Conservation (phyloP, 2,888 invertebrate genomes). For the Tholera decimalis region DNA sequence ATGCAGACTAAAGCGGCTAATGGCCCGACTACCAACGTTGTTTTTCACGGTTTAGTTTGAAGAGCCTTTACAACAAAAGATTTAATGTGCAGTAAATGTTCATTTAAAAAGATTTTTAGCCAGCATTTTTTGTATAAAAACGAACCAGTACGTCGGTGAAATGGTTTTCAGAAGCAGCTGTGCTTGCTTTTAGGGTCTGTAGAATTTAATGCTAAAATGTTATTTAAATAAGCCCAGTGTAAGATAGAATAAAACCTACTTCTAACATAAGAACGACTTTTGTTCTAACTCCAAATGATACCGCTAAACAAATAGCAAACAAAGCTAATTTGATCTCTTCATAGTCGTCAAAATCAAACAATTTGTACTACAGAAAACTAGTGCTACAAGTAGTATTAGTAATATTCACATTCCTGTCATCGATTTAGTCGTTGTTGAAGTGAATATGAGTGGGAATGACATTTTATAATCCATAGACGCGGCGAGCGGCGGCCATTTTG, state of each 20-base stretch:
- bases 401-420: constrained; percentile 2
- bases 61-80: constrained; percentile 27
- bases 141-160: neutral
- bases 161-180: constrained; percentile 5
- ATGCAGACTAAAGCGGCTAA: constrained; percentile 18
- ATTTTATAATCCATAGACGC: constrained; percentile 29
- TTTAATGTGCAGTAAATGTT: constrained; percentile 34
- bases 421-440: constrained; percentile 9
- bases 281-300: neutral
- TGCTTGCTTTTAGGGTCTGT: neutral
- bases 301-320: neutral
- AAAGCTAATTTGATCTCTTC: constrained; percentile 11
- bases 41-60: constrained; percentile 20
- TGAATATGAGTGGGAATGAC: constrained; percentile 21
- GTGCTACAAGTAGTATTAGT: too few species aligned
- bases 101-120: constrained; percentile 37
- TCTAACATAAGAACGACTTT: neutral
- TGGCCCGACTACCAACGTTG: constrained; percentile 25
- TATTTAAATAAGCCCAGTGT: neutral
- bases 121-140: constrained; percentile 8
- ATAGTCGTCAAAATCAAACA: constrained; percentile 4
- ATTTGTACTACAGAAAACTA: too few species aligned
- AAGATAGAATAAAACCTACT: neutral
- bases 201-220: neutral
- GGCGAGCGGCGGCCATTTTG: neutral